Evolutionary conservation across 1,140 invertebrate genomes (phyloP).

Genomic region (Hyles vespertilio): DNA sequence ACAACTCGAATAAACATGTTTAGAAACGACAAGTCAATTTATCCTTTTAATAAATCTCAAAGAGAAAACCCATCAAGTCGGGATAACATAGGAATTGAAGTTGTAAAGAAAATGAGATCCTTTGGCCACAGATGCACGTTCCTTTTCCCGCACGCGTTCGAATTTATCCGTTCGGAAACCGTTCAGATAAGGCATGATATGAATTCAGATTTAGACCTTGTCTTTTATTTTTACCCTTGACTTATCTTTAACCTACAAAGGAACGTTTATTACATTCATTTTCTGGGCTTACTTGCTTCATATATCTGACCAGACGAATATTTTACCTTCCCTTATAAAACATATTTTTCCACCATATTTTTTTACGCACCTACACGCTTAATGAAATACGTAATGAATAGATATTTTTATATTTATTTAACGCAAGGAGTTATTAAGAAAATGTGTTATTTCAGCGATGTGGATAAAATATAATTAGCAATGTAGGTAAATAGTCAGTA

Average conservation of each 20-base stretch:
- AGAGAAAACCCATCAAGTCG: constrained; percentile 15
- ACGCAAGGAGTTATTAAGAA: no score
- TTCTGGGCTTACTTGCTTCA: not conserved
- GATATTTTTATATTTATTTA: no score
- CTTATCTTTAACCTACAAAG: constrained; percentile 8
- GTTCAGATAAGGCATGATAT: constrained; percentile 33
- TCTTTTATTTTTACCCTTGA: constrained; percentile 17
- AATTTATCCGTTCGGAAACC: constrained; percentile 29
- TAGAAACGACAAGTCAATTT: constrained; percentile 11
- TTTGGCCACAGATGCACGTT: constrained; percentile 28
- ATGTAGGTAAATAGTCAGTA: no score
- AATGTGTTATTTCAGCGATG: no score
- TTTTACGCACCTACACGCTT: not conserved
- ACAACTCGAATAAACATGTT: not conserved
- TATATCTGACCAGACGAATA: not conserved
- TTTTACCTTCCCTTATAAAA: no score
- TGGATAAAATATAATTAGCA: no score
- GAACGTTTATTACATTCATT: constrained; percentile 2
- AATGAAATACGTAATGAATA: not conserved
- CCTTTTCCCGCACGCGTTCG: constrained; percentile 20
- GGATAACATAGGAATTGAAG: constrained; percentile 19
- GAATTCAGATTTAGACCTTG: constrained; percentile 28
- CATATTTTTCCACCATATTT: no score
- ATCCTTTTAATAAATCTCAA: constrained; percentile 22
- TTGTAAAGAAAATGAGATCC: constrained; percentile 31